Percentiles rank a stretch among this genome's conserved stretches.
Evolutionary conservation across 2,797 vertebrate genomes (phyloP).

Genomic region (Pteronotus mesoamericanus): DNA sequence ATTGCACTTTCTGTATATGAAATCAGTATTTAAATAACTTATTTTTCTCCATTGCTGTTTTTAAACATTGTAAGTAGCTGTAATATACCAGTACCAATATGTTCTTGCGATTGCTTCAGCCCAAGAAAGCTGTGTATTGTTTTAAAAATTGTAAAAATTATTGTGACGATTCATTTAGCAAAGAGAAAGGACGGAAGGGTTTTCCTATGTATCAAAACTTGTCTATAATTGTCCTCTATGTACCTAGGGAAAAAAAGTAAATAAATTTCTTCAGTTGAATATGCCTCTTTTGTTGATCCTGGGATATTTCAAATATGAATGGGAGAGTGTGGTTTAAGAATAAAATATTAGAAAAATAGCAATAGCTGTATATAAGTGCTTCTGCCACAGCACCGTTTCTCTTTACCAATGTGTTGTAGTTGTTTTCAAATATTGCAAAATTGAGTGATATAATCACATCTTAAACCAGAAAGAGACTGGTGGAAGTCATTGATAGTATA

Average conservation of each 20-base stretch:
- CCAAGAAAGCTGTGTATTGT: conserved; percentile 94
- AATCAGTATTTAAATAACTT: conserved; percentile 99
- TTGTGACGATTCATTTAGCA: conserved; percentile 94
- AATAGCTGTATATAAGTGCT: not conserved
- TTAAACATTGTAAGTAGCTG: conserved; percentile 98
- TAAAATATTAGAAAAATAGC: not conserved
- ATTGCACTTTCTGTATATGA: conserved; percentile 99
- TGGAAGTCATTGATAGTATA: not conserved
- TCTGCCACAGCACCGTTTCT: not conserved
- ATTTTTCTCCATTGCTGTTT: conserved; percentile 94
- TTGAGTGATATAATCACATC: not conserved
- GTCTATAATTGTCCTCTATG: conserved; percentile 95
- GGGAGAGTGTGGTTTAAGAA: not conserved
- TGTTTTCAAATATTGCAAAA: not conserved
- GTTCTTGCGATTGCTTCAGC: conserved; percentile 94
- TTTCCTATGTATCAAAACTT: conserved; percentile 96
- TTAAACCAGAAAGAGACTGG: not conserved
- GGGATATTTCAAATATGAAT: not conserved
- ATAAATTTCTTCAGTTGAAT: conserved; percentile 87
- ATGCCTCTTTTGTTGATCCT: conserved; percentile 36
- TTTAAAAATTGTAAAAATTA: conserved; percentile 96
- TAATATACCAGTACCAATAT: conserved; percentile 96
- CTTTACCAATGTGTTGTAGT: not conserved
- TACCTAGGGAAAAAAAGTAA: conserved; percentile 91
- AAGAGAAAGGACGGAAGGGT: conserved; percentile 92